Evolutionary conservation across 2,888 invertebrate species (phyloP).

Genomic region (Rhimphoctona megacephalus): DNA sequence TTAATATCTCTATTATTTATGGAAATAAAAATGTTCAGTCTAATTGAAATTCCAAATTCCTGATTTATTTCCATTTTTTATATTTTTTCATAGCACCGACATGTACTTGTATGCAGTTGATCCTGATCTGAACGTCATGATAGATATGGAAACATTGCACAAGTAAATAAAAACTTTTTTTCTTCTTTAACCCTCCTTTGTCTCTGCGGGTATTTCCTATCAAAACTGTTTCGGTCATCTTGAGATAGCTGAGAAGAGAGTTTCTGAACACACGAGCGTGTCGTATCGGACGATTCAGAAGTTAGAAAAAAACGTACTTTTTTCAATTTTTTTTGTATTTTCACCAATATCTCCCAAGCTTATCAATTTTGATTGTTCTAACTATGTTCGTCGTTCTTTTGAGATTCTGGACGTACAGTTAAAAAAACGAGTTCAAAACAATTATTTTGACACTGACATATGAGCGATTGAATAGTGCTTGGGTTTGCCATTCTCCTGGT

Average conservation of each 20-base stretch:
- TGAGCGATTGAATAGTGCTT: no score
- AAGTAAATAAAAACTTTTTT: conserved; percentile 86
- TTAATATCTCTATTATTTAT: not conserved
- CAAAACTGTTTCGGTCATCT: not conserved
- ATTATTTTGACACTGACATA: no score
- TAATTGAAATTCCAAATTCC: not conserved
- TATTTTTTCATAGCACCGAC: conserved; percentile 89
- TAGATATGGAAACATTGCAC: conserved; percentile 92
- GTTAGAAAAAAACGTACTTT: not conserved
- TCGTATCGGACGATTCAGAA: not conserved
- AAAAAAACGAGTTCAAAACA: not conserved
- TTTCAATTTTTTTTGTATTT: not conserved
- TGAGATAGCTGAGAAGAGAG: not conserved
- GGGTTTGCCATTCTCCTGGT: no score
- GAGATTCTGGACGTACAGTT: not conserved
- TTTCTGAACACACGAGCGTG: not conserved
- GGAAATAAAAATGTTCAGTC: conserved; percentile 5
- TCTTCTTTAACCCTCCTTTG: not conserved
- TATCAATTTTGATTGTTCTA: not conserved
- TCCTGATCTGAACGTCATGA: conserved; percentile 91
- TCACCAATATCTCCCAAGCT: not conserved
- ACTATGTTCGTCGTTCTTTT: not conserved
- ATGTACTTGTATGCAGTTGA: conserved; percentile 95
- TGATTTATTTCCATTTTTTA: conserved; percentile 1
- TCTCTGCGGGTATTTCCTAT: no score